phyloP scores from a whole-genome alignment of 2,113 vertebrate species.

The Triplophysa rosa region DNA sequence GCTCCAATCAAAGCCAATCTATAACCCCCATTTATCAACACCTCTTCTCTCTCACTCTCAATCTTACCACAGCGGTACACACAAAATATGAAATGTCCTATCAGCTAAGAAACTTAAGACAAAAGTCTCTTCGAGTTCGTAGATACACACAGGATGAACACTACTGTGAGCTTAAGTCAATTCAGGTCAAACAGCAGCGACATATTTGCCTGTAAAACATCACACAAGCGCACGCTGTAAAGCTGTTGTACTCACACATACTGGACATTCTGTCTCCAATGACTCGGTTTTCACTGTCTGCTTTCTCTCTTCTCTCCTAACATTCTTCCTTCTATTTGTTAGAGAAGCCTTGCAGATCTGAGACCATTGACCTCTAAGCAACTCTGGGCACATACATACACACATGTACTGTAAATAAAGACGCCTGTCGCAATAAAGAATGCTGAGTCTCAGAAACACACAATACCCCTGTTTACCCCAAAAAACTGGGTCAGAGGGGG shows the following conservation, averaged over 20 bases:
- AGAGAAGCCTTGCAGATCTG: conserved; percentile 47
- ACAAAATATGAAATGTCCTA: neutral
- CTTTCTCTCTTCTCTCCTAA: conserved; percentile 9
- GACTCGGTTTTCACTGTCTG: neutral
- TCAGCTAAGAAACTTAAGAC: neutral
- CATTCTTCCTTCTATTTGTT: conserved; percentile 50
- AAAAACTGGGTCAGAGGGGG: conserved; percentile 73
- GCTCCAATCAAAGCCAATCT: conserved; percentile 47
- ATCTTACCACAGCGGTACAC: neutral
- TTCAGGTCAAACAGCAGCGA: conserved; percentile 10
- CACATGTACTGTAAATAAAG: conserved; percentile 30
- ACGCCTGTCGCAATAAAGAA: neutral
- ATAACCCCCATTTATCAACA: conserved; percentile 4
- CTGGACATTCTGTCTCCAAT: conserved; percentile 12
- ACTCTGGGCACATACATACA: conserved; percentile 53
- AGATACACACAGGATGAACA: neutral
- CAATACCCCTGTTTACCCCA: conserved; percentile 65
- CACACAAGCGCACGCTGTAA: neutral
- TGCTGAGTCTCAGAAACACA: conserved; percentile 62
- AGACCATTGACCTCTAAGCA: conserved; percentile 47
- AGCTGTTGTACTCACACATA: conserved; percentile 27
- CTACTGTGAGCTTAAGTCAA: neutral
- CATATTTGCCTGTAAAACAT: neutral
- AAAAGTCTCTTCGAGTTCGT: conserved; percentile 1
- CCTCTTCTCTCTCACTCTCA: conserved; percentile 21